Percentiles rank a stretch among this genome's conserved stretches.
These are phyloP conservation scores for Liolophura sinensis DNA, from an alignment of 1,140 invertebrate species.

Conservation along the genomic window DNA sequence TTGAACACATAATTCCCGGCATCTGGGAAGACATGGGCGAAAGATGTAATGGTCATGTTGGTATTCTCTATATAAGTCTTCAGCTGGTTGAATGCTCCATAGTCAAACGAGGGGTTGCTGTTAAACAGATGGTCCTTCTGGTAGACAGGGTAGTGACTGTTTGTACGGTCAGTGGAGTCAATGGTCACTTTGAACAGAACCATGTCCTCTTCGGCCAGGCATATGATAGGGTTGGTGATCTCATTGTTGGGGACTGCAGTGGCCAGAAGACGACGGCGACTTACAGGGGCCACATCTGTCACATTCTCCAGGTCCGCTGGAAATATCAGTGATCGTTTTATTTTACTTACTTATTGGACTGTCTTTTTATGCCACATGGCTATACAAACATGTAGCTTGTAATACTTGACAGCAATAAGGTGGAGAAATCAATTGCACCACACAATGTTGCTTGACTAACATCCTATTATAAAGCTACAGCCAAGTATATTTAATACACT, in stretches of 20 bases:
- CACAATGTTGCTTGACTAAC: too few species aligned
- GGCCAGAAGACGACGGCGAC: slow-evolving; percentile 38
- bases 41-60: slow-evolving; percentile 45
- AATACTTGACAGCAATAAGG: too few species aligned
- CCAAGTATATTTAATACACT: too few species aligned
- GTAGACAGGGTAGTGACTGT: slow-evolving; percentile 52
- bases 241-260: slow-evolving; percentile 38
- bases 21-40: slow-evolving; percentile 47
- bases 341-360: too few species aligned
- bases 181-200: slow-evolving; percentile 47
- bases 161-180: slow-evolving; percentile 36
- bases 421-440: too few species aligned
- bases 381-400: too few species aligned
- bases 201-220: slow-evolving; percentile 45
- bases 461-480: too few species aligned
- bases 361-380: too few species aligned
- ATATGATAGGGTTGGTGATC: slow-evolving; percentile 48
- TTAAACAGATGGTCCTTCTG: slow-evolving; percentile 51
- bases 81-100: slow-evolving; percentile 47
- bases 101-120: slow-evolving; percentile 51
- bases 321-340: background rate
- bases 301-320: slow-evolving; percentile 25
- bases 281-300: slow-evolving; percentile 1
- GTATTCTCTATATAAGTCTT: slow-evolving; percentile 42
- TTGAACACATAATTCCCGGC: slow-evolving; percentile 51